Percentiles rank a stretch among this genome's conserved stretches.
phyloP scores from a whole-genome alignment of 2,113 vertebrate genomes.

The Speoplatyrhinus poulsoni region DNA sequence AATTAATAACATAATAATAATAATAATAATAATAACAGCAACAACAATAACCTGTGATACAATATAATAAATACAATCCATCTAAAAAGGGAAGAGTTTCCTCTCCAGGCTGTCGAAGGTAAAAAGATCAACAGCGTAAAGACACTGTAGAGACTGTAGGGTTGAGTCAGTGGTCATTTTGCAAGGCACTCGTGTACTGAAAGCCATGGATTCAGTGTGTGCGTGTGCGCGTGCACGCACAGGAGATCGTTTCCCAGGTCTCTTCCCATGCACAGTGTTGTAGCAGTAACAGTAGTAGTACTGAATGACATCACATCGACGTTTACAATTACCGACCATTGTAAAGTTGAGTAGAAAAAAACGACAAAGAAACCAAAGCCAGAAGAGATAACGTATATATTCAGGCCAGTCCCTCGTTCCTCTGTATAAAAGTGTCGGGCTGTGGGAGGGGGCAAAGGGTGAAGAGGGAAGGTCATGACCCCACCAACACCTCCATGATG shows the following conservation, averaged over 20 bases:
- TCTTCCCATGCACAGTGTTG: conserved; percentile 89
- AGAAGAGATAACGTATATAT: conserved; percentile 38
- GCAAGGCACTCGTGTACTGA: conserved; percentile 97
- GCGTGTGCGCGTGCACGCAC: conserved; percentile 48
- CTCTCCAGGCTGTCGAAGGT: conserved; percentile 40
- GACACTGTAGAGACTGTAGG: conserved; percentile 60
- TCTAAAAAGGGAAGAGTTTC: conserved; percentile 19
- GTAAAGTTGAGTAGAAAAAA: conserved; percentile 43
- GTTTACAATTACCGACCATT: conserved; percentile 72
- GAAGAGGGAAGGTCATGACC: conserved; percentile 79
- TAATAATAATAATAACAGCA: conserved; percentile 20
- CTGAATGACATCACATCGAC: conserved; percentile 71
- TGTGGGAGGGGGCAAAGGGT: conserved; percentile 6
- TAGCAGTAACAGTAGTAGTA: conserved; percentile 67
- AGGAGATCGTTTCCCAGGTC: conserved; percentile 80
- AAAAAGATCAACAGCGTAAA: conserved; percentile 36
- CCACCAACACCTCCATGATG: conserved; percentile 99
- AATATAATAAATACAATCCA: conserved; percentile 56
- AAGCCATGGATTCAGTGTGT: conserved; percentile 80
- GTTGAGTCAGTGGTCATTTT: conserved; percentile 87
- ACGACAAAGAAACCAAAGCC: conserved; percentile 22
- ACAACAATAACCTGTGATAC: conserved; percentile 34
- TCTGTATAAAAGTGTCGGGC: conserved; percentile 28
- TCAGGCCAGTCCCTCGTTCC: conserved; percentile 51
- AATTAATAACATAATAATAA: conserved; percentile 43